Percentiles rank a stretch among this genome's conserved stretches.
phyloP scores from a whole-genome alignment of 1,140 invertebrate genomes.

The Drusus annulatus region DNA sequence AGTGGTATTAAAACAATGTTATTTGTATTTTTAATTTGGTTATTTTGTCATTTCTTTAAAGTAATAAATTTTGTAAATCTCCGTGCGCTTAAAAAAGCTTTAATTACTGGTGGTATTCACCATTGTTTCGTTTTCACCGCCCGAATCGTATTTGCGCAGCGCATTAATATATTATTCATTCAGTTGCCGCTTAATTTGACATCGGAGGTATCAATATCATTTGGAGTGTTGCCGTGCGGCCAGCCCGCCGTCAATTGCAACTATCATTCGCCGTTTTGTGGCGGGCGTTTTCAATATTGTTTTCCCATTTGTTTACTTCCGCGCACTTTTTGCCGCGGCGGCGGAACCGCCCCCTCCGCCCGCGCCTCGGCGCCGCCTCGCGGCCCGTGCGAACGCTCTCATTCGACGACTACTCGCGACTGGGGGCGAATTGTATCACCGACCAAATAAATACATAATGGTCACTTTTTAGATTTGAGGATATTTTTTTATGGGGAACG shows the following conservation, averaged over 20 bases:
- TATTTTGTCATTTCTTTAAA: too few species aligned
- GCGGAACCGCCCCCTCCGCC: neutral
- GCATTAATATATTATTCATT: neutral
- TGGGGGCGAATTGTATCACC: too few species aligned
- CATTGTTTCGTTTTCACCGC: slow-evolving; percentile 8
- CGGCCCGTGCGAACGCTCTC: neutral
- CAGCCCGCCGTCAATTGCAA: slow-evolving; percentile 49
- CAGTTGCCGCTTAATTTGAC: slow-evolving; percentile 3
- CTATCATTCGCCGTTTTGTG: slow-evolving; percentile 46
- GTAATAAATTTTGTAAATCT: too few species aligned
- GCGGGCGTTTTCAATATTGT: slow-evolving; percentile 57
- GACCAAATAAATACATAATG: too few species aligned
- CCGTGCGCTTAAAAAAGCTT: too few species aligned
- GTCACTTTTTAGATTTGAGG: too few species aligned
- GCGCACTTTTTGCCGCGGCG: slow-evolving; percentile 24
- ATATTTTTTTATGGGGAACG: too few species aligned
- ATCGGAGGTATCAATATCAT: slow-evolving; percentile 12
- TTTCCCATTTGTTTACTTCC: slow-evolving; percentile 53
- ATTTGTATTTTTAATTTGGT: too few species aligned
- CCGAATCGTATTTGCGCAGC: neutral
- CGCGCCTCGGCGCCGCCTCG: neutral
- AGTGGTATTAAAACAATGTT: too few species aligned
- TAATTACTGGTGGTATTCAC: too few species aligned
- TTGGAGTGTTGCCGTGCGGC: neutral
- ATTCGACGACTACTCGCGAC: too few species aligned